Evolutionary conservation across 1,140 invertebrate genomes (phyloP).

Genomic region (Drosophila equinoxialis): DNA sequence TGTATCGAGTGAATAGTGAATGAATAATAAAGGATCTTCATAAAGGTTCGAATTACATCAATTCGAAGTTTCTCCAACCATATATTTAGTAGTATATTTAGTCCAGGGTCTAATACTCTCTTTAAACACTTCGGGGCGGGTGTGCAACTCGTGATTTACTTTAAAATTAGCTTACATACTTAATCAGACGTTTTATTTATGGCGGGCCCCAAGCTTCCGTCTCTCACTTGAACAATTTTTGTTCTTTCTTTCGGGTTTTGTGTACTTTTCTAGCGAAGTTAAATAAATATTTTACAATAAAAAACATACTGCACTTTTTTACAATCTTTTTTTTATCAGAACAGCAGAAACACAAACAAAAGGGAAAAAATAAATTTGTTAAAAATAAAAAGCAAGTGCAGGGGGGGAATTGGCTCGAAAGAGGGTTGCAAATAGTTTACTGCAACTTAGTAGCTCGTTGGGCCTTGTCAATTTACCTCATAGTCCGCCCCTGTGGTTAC

Average conservation of each 20-base stretch:
- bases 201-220: conserved; percentile 1
- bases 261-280: conserved; percentile 12
- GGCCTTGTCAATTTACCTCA: too few species aligned
- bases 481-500: neutral
- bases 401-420: neutral
- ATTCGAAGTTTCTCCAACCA: too few species aligned
- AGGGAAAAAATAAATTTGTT: conserved; percentile 30
- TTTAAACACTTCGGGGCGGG: neutral
- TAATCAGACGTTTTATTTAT: conserved; percentile 11
- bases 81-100: too few species aligned
- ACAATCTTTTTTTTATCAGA: conserved; percentile 56
- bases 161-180: neutral
- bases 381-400: neutral
- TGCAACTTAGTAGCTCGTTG: too few species aligned
- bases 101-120: neutral
- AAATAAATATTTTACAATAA: conserved; percentile 53
- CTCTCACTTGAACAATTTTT: conserved; percentile 23
- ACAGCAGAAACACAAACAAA: conserved; percentile 54
- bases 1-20: too few species aligned
- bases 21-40: too few species aligned
- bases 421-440: neutral
- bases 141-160: neutral
- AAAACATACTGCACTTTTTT: conserved; percentile 40
- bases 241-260: neutral
- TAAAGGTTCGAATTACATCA: too few species aligned